A percentile compares a stretch with the other conserved stretches of the same genome.
Evolutionary conservation across 2,113 vertebrate species (phyloP).

Genomic region (Psephotus haematonotus): DNA sequence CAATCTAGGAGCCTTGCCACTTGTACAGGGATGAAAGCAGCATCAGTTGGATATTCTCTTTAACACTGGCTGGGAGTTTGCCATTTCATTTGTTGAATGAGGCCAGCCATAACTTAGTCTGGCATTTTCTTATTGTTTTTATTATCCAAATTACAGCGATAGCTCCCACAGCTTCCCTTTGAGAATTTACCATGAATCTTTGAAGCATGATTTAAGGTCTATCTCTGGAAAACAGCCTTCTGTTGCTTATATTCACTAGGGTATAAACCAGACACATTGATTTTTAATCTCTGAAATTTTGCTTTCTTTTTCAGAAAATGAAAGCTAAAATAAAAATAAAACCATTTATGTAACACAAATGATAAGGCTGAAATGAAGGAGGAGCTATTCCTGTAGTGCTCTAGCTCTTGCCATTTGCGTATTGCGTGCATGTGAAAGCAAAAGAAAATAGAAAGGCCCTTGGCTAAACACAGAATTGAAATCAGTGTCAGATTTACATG

Average conservation of each 20-base stretch:
- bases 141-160: background rate
- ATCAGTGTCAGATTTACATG: background rate
- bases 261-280: background rate
- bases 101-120: background rate
- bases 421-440: background rate
- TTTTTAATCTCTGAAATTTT: background rate
- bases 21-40: background rate
- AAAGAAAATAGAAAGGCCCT: background rate
- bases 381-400: background rate
- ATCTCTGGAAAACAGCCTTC: background rate
- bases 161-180: background rate
- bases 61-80: background rate
- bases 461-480: background rate
- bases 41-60: background rate
- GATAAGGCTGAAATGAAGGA: background rate
- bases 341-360: background rate
- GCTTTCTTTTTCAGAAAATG: background rate
- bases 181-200: background rate
- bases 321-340: constrained; percentile 18
- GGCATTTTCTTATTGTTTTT: background rate
- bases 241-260: background rate
- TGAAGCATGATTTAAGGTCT: background rate
- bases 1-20: background rate
- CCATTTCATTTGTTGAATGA: background rate
- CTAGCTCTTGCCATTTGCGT: background rate